phyloP scores from a whole-genome alignment of 2,113 vertebrate genomes.

The Willisornis vidua region DNA sequence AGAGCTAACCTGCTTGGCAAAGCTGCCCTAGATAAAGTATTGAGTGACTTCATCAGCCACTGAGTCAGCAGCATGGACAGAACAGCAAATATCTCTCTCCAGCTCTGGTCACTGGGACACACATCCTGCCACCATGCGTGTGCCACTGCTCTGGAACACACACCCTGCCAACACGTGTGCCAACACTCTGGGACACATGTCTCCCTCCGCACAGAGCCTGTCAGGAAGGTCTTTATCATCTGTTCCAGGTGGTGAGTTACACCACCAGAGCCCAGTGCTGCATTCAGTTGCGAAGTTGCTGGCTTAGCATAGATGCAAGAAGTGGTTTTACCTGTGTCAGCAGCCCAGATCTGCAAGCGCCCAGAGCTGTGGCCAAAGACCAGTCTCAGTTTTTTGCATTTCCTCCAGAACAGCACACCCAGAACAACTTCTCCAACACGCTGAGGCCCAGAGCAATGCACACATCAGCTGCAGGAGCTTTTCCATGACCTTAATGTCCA shows the following conservation, averaged over 20 bases:
- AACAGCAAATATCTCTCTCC: background rate
- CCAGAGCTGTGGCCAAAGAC: background rate
- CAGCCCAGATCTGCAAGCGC: background rate
- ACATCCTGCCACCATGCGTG: background rate
- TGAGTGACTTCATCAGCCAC: background rate
- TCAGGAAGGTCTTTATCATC: background rate
- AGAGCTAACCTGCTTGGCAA: background rate
- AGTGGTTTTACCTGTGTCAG: background rate
- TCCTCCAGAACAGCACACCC: background rate
- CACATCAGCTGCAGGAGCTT: background rate
- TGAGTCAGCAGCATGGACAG: constrained; percentile 1
- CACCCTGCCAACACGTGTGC: rapidly evolving
- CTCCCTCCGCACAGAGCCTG: background rate
- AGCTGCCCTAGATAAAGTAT: background rate
- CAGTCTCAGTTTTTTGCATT: background rate
- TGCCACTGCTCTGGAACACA: background rate
- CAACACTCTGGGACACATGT: rapidly evolving
- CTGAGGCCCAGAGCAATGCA: background rate
- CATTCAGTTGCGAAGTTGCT: background rate
- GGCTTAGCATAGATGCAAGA: rapidly evolving
- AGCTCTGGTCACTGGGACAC: background rate
- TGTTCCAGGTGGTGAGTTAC: background rate
- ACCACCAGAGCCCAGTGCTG: background rate
- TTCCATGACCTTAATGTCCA: rapidly evolving
- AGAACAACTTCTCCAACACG: rapidly evolving